Evolutionary conservation across 2,797 vertebrate genomes (phyloP), one percentile per base, ranked within the genome.

Genomic region (Cebuella pygmaea): DNA sequence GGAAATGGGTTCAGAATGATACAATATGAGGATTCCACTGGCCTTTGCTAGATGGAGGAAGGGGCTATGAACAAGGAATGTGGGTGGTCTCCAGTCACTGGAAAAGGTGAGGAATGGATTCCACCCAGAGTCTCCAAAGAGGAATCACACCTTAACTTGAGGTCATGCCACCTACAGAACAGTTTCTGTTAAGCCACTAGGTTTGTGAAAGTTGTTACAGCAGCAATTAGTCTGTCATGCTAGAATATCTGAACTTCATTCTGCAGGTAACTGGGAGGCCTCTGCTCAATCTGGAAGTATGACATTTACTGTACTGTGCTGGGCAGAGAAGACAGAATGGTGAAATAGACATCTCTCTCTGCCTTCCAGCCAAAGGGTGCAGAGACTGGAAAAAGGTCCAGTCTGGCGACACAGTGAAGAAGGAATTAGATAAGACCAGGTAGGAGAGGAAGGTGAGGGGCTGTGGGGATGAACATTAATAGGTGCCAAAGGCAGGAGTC

Each of bases 181-280:
- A 44, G 1, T 17, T 22, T 26, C 12, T 20, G 57, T 22, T 59
- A 44, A 48, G 59, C 46, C 7, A 33, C 46, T 61, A 74, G 17
- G 74, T 22, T 9, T 55, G 46, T 7, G 41, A 17, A 13, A 76
- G 33, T 39, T 14, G 41, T 70, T n/a, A 36, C 1, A 50, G 78
- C 72, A 55, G 61, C 41, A 61, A n/a, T 0, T 1, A 27, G 15
- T 8, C 22, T 0, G n/a, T 6, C 17, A 2, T 1, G 11, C 26
- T 30, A 0, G 30, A 20, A 57, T 1, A 19, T 11, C 27, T 52
- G 48, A 61, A 10, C n/a, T 46, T 30, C 10, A 11, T 24, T 39
- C 27, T 79, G 64, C 27, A 57, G 83, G 61, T 17, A 19, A n/a
- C 2, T 14, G 26, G 12, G 59, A 74, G 26, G 1, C 39, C n/a